Conservation (phyloP, 2,888 invertebrate species). For the Steinernema hermaphroditum region DNA sequence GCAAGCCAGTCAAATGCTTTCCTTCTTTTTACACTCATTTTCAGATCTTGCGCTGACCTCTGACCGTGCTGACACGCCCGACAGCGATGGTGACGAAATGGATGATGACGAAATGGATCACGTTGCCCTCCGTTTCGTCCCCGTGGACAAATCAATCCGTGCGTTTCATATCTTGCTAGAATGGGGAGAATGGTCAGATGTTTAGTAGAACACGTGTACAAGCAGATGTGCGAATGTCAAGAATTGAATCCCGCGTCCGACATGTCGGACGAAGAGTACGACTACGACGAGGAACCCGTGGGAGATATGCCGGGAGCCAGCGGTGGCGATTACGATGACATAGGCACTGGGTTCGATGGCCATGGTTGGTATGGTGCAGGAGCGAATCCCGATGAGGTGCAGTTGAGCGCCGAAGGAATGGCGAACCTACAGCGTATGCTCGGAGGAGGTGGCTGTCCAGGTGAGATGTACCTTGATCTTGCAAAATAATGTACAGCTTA, state of each 20-base stretch:
- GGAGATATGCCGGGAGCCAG: constrained; percentile 65
- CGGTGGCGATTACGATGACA: constrained; percentile 13
- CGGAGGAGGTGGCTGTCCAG: constrained; percentile 34
- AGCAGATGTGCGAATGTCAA: constrained; percentile 79
- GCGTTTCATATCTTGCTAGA: constrained; percentile 35
- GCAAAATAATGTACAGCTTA: too few species aligned
- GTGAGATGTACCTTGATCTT: too few species aligned
- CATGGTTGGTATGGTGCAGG: constrained; percentile 40
- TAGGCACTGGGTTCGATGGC: constrained; percentile 33
- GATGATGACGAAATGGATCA: constrained; percentile 44
- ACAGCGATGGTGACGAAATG: constrained; percentile 46
- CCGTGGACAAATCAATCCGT: constrained; percentile 50
- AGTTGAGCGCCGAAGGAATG: constrained; percentile 56
- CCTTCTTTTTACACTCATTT: constrained; percentile 29
- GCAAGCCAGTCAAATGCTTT: constrained; percentile 35
- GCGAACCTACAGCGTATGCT: constrained; percentile 57
- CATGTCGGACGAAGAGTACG: constrained; percentile 63
- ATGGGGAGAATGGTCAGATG: background rate
- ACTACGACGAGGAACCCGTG: constrained; percentile 74
- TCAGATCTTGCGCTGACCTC: constrained; percentile 48
- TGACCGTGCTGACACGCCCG: constrained; percentile 40
- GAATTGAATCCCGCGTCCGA: constrained; percentile 76
- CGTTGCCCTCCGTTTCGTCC: constrained; percentile 50
- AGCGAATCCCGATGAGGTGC: constrained; percentile 41
- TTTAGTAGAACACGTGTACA: constrained; percentile 75